Conservation (phyloP, 1,140 invertebrate species). For the Sesamia nonagrioides region DNA sequence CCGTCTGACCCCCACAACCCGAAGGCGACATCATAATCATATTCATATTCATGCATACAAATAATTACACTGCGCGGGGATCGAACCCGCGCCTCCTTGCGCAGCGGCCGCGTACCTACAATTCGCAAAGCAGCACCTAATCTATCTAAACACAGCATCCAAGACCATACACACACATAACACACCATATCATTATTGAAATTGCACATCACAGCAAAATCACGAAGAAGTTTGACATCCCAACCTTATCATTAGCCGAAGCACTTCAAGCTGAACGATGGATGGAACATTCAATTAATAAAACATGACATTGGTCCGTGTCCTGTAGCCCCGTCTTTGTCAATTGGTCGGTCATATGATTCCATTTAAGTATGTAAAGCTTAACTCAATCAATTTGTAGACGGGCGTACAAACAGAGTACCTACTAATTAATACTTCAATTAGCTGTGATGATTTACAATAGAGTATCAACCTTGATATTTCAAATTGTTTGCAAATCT, state of each 20-base stretch:
- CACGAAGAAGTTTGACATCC: not conserved
- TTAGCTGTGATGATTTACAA: too few relatives aligned
- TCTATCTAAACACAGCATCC: too few relatives aligned
- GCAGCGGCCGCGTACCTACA: too few relatives aligned
- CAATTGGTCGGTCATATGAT: slow-evolving; percentile 8
- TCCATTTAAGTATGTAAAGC: not conserved
- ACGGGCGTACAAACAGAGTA: too few relatives aligned
- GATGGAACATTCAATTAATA: not conserved
- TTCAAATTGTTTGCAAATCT: too few relatives aligned
- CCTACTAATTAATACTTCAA: not conserved
- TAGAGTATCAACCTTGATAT: too few relatives aligned
- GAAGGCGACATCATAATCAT: too few relatives aligned
- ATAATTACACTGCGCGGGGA: too few relatives aligned
- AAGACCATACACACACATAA: not conserved
- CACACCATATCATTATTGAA: not conserved
- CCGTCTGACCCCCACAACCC: too few relatives aligned
- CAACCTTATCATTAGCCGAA: not conserved
- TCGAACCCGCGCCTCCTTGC: too few relatives aligned
- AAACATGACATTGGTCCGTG: slow-evolving; percentile 5
- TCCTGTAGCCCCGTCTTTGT: not conserved
- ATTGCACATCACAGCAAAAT: not conserved
- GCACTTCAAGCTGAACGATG: not conserved
- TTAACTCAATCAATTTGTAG: not conserved
- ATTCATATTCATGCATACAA: too few relatives aligned
- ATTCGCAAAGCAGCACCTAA: too few relatives aligned